Conservation (phyloP, 2,797 vertebrate species). For the Tokudaia muenninki region DNA sequence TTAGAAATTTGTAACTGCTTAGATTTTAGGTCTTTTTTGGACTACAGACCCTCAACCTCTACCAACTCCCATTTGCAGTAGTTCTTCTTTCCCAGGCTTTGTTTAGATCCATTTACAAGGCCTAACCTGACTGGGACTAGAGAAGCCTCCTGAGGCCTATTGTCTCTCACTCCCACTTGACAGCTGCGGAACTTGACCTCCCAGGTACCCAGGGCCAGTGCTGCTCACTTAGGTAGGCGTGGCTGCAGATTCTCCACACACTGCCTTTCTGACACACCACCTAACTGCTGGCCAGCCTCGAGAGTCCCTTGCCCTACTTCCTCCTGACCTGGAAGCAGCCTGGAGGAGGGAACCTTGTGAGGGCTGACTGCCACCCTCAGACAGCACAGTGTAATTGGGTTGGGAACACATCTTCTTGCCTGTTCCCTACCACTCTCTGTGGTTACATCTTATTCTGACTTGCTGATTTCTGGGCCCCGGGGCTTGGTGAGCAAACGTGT, state of each 20-base stretch:
- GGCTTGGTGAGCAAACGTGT: background rate
- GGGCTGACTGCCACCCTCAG: background rate
- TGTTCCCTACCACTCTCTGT: background rate
- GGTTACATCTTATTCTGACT: slow-evolving; percentile 42
- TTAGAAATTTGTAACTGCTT: background rate
- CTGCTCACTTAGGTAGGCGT: background rate
- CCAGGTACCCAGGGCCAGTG: too few species aligned
- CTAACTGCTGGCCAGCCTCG: background rate
- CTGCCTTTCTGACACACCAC: background rate
- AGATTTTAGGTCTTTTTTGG: background rate
- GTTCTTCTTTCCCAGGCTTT: background rate
- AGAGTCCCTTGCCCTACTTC: background rate
- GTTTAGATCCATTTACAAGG: background rate
- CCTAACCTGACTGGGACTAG: background rate
- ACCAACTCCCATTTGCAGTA: background rate
- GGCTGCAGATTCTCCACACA: background rate
- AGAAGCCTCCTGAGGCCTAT: background rate
- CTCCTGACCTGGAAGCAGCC: background rate
- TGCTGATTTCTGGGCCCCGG: slow-evolving; percentile 64
- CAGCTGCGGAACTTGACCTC: background rate
- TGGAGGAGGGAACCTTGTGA: background rate
- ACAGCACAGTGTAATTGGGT: background rate
- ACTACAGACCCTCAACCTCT: background rate
- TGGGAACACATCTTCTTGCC: background rate
- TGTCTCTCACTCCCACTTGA: background rate